These are phyloP conservation scores for Phrynocephalus vlangalii DNA, from an alignment of 2,797 vertebrate genomes.

Conservation along the genomic window DNA sequence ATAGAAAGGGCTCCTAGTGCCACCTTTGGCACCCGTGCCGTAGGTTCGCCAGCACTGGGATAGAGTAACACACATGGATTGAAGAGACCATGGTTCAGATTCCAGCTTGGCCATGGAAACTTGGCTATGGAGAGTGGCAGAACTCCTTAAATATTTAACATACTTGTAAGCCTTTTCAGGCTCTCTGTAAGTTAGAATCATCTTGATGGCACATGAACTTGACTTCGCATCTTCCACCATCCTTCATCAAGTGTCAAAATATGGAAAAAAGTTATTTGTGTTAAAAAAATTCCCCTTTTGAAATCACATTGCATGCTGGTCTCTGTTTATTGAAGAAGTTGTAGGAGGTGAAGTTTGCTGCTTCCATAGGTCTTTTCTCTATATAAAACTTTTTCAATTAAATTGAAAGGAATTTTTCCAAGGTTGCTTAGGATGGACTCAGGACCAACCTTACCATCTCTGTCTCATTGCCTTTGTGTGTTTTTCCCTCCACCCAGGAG, in stretches of 20 bases:
- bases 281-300: not conserved
- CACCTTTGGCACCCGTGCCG: too few relatives aligned
- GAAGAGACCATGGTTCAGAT: too few relatives aligned
- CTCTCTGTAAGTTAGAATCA: too few relatives aligned
- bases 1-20: too few relatives aligned
- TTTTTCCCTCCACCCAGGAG: constrained; percentile 69
- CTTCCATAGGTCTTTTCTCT: not conserved
- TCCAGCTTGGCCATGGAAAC: too few relatives aligned
- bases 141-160: too few relatives aligned
- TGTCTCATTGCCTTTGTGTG: constrained; percentile 27
- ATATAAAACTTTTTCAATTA: too few relatives aligned
- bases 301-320: too few relatives aligned
- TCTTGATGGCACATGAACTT: not conserved
- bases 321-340: not conserved
- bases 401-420: not conserved
- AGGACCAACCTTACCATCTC: not conserved
- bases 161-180: too few relatives aligned
- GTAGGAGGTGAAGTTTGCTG: not conserved
- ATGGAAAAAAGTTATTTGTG: not conserved
- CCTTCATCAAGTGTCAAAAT: not conserved
- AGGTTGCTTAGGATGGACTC: not conserved
- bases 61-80: too few relatives aligned
- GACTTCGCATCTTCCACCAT: not conserved
- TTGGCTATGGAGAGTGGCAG: too few relatives aligned
- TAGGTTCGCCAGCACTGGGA: too few relatives aligned